Conservation (phyloP, 2,797 vertebrate genomes). For the Botia kubotai region DNA sequence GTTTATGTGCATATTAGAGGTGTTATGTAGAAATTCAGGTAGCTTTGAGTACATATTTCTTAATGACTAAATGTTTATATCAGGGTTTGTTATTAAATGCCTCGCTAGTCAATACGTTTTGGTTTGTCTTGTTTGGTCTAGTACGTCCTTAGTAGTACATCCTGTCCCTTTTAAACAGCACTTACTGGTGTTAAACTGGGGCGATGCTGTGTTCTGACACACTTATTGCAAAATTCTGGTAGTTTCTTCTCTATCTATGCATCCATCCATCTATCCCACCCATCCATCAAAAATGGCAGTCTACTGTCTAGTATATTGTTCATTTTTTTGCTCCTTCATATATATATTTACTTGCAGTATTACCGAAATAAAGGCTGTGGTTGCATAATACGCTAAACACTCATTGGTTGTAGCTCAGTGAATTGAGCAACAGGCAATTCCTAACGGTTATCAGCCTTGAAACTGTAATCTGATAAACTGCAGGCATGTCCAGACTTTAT, state of each 20-base stretch:
- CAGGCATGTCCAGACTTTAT: conserved; percentile 7
- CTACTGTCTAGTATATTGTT: too few relatives aligned
- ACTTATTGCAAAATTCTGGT: too few relatives aligned
- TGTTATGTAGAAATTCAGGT: background rate
- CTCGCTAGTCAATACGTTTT: background rate
- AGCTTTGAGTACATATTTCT: background rate
- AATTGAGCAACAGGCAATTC: conserved; percentile 37
- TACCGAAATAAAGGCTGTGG: background rate
- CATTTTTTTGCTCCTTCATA: too few relatives aligned
- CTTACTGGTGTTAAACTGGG: background rate
- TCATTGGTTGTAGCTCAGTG: background rate
- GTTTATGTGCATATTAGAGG: background rate
- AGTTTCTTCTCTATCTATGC: too few relatives aligned
- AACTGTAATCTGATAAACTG: conserved; percentile 20
- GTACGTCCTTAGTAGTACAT: conserved; percentile 1
- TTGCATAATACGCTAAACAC: background rate
- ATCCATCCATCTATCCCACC: too few relatives aligned
- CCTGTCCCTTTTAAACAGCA: background rate
- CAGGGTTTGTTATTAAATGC: conserved; percentile 3
- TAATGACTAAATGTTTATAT: background rate
- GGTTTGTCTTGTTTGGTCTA: conserved; percentile 11
- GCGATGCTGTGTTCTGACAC: background rate
- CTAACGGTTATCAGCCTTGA: conserved; percentile 7
- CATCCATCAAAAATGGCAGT: too few relatives aligned
- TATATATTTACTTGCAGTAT: background rate